A percentile compares a stretch with the other conserved stretches of the same genome.
Conservation (phyloP, 2,797 vertebrate genomes). For the Macropus fuliginosus region DNA sequence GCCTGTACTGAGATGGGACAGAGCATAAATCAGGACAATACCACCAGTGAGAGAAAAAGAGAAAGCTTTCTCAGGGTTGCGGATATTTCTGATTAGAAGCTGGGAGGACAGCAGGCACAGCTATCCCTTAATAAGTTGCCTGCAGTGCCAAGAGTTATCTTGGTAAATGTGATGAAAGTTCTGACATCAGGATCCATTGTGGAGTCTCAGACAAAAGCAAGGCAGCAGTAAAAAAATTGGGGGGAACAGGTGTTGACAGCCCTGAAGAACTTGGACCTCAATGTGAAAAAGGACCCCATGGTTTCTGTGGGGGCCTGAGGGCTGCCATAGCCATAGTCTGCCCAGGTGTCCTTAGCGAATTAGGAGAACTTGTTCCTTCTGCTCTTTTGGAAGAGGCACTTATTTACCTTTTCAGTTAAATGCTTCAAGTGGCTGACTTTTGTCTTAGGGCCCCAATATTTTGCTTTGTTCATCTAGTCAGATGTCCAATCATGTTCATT, state of each 20-base stretch:
- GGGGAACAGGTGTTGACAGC: neutral
- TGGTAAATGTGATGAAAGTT: neutral
- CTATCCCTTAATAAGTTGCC: too few relatives aligned
- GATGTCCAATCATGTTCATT: too few relatives aligned
- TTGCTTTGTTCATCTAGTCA: too few relatives aligned
- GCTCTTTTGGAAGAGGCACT: too few relatives aligned
- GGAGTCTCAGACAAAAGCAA: neutral
- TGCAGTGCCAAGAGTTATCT: too few relatives aligned
- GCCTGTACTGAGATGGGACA: neutral
- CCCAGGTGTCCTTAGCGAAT: slow-evolving; percentile 66
- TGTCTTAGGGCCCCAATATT: too few relatives aligned
- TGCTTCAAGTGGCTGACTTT: too few relatives aligned
- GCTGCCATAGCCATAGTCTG: slow-evolving; percentile 66
- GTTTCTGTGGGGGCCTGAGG: slow-evolving; percentile 68
- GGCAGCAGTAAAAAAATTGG: neutral
- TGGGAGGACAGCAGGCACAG: too few relatives aligned
- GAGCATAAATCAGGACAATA: neutral
- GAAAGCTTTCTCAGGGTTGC: neutral
- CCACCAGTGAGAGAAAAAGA: neutral
- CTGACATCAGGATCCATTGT: neutral
- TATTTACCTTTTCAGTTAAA: too few relatives aligned
- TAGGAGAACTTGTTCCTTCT: slow-evolving; percentile 19
- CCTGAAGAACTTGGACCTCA: neutral
- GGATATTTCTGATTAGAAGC: neutral
- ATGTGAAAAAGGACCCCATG: slow-evolving; percentile 27